phyloP scores from a whole-genome alignment of 2,113 vertebrate species.

The Pandion haliaetus region DNA sequence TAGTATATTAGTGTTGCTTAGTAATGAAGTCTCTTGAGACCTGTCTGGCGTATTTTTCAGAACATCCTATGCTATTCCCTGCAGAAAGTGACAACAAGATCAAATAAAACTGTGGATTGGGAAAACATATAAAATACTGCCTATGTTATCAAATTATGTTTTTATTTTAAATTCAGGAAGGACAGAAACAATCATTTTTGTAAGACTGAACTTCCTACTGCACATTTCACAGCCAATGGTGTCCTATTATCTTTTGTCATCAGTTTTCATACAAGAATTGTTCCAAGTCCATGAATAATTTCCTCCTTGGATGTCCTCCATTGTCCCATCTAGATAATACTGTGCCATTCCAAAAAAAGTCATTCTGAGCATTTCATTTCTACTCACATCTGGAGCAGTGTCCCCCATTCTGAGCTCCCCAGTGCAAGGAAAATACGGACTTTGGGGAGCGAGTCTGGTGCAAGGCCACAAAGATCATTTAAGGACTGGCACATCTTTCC shows the following conservation, averaged over 20 bases:
- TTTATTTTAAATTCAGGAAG: not conserved
- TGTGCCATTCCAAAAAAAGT: not conserved
- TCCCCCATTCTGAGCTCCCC: not conserved
- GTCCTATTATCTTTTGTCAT: not conserved
- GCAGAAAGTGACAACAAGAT: not conserved
- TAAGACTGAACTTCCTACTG: not conserved
- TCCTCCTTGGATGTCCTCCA: not conserved
- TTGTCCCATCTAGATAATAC: not conserved
- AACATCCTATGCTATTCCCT: conserved; percentile 2
- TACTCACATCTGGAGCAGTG: not conserved
- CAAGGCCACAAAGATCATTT: not conserved
- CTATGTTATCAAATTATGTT: not conserved
- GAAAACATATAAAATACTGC: not conserved
- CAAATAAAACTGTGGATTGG: not conserved
- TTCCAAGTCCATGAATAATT: not conserved
- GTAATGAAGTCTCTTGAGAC: conserved; percentile 35
- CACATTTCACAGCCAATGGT: not conserved
- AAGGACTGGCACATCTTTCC: not conserved
- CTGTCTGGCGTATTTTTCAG: conserved; percentile 28
- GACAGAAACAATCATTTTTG: not conserved
- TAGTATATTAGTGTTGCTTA: conserved; percentile 28
- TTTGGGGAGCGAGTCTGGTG: not conserved
- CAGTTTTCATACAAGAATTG: not conserved
- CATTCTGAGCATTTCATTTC: not conserved
- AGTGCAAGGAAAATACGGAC: not conserved